phyloP scores from a whole-genome alignment of 2,797 vertebrate species.

The Peromyscus eremicus region DNA sequence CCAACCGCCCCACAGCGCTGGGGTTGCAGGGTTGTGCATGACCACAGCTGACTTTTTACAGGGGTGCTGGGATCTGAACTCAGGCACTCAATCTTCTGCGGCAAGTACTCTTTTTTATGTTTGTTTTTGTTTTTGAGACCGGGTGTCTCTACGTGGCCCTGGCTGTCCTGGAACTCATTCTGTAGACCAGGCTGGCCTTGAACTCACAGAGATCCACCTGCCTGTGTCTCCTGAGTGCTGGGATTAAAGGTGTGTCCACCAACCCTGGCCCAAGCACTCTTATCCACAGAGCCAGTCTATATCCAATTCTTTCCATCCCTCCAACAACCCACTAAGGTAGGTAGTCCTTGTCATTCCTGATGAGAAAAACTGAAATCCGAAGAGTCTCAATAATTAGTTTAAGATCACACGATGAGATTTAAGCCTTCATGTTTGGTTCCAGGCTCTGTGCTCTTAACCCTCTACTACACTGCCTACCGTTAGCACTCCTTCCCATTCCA shows the following conservation, averaged over 20 bases:
- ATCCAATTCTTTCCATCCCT: background rate
- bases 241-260: background rate
- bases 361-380: slow-evolving; percentile 31
- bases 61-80: background rate
- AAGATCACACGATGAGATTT: background rate
- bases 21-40: background rate
- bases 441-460: background rate
- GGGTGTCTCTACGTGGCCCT: background rate
- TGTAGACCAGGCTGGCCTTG: background rate
- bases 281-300: background rate
- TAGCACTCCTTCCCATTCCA: background rate
- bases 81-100: background rate
- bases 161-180: no score
- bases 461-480: background rate
- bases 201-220: background rate
- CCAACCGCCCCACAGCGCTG: background rate
- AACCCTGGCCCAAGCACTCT: background rate
- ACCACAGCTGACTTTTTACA: no score
- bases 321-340: background rate
- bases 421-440: background rate
- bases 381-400: background rate
- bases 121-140: background rate
- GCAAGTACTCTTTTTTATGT: no score
- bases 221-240: background rate
- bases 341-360: background rate